phyloP scores from a whole-genome alignment of 2,888 invertebrate genomes.

The Rhagonycha fulva region DNA sequence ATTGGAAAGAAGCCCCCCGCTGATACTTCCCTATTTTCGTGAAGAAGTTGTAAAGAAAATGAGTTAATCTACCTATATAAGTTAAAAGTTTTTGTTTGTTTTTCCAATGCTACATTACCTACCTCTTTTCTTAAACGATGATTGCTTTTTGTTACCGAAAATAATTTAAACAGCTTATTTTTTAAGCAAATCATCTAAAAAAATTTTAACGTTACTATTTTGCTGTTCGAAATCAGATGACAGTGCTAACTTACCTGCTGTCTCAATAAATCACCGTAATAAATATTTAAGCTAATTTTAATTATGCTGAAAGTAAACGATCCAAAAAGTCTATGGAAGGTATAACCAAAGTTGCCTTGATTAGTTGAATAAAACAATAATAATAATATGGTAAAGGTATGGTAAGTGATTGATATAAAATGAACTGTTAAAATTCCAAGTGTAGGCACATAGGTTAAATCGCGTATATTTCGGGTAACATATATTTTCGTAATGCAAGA shows the following conservation, averaged over 20 bases:
- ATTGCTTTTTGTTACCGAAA: background rate
- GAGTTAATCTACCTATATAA: no score
- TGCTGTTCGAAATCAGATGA: background rate
- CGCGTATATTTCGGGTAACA: background rate
- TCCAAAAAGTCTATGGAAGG: no score
- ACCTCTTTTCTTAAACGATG: background rate
- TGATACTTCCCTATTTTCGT: no score
- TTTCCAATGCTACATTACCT: no score
- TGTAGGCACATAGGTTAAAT: background rate
- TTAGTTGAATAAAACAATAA: no score
- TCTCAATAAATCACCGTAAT: background rate
- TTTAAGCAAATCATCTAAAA: background rate
- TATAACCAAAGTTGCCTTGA: no score
- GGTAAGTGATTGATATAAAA: background rate
- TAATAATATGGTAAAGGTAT: background rate
- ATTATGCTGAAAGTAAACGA: background rate
- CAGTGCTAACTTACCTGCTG: background rate
- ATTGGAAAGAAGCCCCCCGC: no score
- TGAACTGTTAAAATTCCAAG: background rate
- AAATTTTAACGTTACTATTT: background rate
- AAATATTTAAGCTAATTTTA: background rate
- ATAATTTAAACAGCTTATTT: background rate
- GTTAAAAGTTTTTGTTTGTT: no score
- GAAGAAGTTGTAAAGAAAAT: no score
- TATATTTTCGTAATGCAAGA: background rate